These are phyloP conservation scores for Xyliphius kryptos DNA, from an alignment of 2,113 vertebrate species.

Conservation along the genomic window DNA sequence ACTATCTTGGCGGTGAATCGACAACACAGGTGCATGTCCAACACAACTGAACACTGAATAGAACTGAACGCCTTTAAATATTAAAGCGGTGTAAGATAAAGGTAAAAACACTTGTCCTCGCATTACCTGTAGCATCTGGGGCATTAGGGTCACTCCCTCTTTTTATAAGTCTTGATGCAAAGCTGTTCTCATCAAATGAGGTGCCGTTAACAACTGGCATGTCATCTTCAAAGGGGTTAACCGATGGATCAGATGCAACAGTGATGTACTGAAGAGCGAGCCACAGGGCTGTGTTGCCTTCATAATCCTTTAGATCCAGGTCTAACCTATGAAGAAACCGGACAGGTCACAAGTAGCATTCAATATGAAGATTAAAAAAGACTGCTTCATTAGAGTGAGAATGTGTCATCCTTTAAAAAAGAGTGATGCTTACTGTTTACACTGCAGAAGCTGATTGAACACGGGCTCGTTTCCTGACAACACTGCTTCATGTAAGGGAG, in stretches of 20 bases:
- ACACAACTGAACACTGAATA: too few relatives aligned
- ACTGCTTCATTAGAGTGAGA: too few relatives aligned
- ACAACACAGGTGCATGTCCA: too few relatives aligned
- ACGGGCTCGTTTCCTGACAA: slow-evolving; percentile 86
- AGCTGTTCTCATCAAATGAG: slow-evolving; percentile 93
- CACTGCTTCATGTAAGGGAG: slow-evolving; percentile 86
- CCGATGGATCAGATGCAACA: slow-evolving; percentile 77
- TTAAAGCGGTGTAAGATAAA: too few relatives aligned
- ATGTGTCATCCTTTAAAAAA: too few relatives aligned
- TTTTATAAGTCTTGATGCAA: slow-evolving; percentile 87
- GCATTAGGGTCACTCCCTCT: slow-evolving; percentile 88
- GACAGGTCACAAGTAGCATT: too few relatives aligned
- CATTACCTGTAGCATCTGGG: slow-evolving; percentile 79
- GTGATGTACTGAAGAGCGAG: slow-evolving; percentile 94
- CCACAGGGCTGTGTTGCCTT: slow-evolving; percentile 96
- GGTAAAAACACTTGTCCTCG: too few relatives aligned
- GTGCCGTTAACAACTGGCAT: slow-evolving; percentile 85
- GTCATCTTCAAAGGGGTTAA: slow-evolving; percentile 95
- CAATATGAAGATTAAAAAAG: too few relatives aligned
- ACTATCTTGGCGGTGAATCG: too few relatives aligned
- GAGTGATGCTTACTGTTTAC: slow-evolving; percentile 90
- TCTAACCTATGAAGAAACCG: slow-evolving; percentile 70
- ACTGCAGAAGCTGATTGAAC: slow-evolving; percentile 90
- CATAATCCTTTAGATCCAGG: slow-evolving; percentile 89
- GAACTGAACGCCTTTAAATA: too few relatives aligned